phyloP scores from a whole-genome alignment of 2,888 invertebrate species.

The Euzophera pinguis region DNA sequence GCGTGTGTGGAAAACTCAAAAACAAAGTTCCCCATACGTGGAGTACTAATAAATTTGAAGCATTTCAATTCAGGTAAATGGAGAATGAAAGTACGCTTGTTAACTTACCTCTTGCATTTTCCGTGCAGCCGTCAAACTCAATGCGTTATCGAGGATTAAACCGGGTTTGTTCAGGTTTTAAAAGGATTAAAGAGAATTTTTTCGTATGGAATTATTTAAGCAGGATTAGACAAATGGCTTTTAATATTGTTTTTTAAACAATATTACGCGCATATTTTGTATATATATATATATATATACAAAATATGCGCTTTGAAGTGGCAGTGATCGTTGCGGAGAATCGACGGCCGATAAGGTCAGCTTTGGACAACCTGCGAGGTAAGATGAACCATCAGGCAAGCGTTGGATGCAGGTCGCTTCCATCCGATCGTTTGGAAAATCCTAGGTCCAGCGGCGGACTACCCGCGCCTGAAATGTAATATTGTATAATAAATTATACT shows the following conservation, averaged over 20 bases:
- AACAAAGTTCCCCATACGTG: neutral
- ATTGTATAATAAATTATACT: too few relatives aligned
- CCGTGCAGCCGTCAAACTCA: neutral
- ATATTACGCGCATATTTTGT: too few relatives aligned
- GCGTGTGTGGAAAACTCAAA: neutral
- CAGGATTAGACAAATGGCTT: neutral
- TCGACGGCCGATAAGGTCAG: too few relatives aligned
- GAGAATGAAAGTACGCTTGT: slow-evolving; percentile 7
- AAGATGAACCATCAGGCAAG: too few relatives aligned
- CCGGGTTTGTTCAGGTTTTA: neutral
- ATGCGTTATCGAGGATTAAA: slow-evolving; percentile 1
- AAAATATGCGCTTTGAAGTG: too few relatives aligned
- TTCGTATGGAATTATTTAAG: neutral
- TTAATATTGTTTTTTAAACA: neutral
- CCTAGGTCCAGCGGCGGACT: too few relatives aligned
- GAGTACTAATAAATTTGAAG: neutral
- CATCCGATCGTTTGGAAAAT: too few relatives aligned
- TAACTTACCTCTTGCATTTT: neutral
- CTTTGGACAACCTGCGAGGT: too few relatives aligned
- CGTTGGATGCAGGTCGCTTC: too few relatives aligned
- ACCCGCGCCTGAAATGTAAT: too few relatives aligned
- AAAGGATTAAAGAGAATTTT: neutral
- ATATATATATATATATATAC: too few relatives aligned
- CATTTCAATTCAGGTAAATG: slow-evolving; percentile 6
- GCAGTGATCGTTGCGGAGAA: too few relatives aligned